A percentile compares a stretch with the other conserved stretches of the same genome.
Conservation (phyloP, 2,113 vertebrate species). For the Peucedramus taeniatus region DNA sequence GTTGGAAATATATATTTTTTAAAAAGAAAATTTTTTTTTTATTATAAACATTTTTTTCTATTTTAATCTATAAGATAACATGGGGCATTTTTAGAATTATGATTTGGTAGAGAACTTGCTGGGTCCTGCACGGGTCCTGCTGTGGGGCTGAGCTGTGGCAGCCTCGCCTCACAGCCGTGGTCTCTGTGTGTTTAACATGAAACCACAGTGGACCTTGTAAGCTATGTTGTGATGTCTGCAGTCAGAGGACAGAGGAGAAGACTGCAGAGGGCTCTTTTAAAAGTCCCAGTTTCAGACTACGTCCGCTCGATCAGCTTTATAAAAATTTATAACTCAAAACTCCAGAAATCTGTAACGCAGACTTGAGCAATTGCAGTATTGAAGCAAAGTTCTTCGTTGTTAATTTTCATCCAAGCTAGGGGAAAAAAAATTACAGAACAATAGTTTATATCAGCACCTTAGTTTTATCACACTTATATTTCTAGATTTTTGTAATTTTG, state of each 20-base stretch:
- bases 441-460: background rate
- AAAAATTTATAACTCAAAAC: background rate
- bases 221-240: accelerated
- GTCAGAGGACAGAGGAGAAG: background rate
- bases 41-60: background rate
- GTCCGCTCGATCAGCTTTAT: background rate
- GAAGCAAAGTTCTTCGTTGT: background rate
- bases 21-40: background rate
- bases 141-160: background rate
- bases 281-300: background rate
- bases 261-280: background rate
- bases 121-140: background rate
- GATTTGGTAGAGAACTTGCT: background rate
- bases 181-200: background rate
- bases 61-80: background rate
- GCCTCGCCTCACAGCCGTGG: background rate
- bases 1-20: background rate
- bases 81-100: background rate
- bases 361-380: background rate
- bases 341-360: background rate
- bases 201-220: background rate
- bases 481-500: slow-evolving; percentile 5
- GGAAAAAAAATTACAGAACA: background rate
- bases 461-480: background rate
- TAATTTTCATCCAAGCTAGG: background rate